phyloP scores from a whole-genome alignment of 2,797 vertebrate species.

The Darevskia mixta region DNA sequence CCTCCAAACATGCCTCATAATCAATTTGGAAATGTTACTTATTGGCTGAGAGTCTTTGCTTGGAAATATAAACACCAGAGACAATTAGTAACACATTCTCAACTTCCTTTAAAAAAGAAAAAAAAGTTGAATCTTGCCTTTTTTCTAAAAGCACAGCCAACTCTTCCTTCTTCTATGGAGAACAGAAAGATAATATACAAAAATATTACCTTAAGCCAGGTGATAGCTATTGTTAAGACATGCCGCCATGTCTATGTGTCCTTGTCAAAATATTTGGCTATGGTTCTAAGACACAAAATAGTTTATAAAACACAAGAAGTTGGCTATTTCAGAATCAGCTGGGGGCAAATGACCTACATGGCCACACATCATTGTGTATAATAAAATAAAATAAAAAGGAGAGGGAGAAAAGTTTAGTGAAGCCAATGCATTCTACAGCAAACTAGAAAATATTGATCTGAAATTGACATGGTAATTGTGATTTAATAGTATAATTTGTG shows the following conservation, averaged over 20 bases:
- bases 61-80: slow-evolving; percentile 20
- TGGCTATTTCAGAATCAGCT: not conserved
- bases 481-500: not conserved
- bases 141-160: slow-evolving; percentile 32
- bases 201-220: slow-evolving; percentile 22
- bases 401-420: not conserved
- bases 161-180: not conserved
- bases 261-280: slow-evolving; percentile 39
- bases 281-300: not conserved
- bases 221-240: slow-evolving; percentile 3
- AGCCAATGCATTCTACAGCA: not conserved
- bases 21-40: slow-evolving; percentile 32
- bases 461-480: not conserved
- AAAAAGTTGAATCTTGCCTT: slow-evolving; percentile 30
- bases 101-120: slow-evolving; percentile 28
- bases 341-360: not conserved
- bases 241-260: not conserved
- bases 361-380: not conserved
- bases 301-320: not conserved
- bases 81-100: slow-evolving; percentile 25
- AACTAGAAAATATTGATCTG: not conserved
- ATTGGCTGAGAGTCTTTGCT: slow-evolving; percentile 17
- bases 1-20: slow-evolving; percentile 35
- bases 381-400: not conserved
- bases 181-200: slow-evolving; percentile 36